These are phyloP conservation scores for Osedax frankpressi DNA, from an alignment of 2,888 invertebrate species.

Conservation along the genomic window DNA sequence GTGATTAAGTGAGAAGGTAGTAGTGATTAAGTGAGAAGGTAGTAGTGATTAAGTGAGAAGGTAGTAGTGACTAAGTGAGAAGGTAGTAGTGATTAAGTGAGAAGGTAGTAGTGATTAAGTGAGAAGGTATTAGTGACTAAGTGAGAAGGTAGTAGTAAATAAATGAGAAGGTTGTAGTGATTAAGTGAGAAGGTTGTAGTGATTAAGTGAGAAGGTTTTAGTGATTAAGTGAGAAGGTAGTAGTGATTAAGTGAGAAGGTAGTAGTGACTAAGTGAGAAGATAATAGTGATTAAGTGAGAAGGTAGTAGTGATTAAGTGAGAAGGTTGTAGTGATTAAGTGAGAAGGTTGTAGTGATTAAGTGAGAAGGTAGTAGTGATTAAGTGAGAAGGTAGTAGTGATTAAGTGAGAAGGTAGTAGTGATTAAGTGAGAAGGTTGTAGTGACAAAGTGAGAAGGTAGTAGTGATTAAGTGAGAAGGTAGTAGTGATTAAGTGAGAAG, in stretches of 20 bases:
- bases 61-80: neutral
- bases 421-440: neutral
- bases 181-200: neutral
- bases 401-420: too few relatives aligned
- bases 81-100: neutral
- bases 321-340: neutral
- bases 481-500: neutral
- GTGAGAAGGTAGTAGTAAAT: neutral
- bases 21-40: neutral
- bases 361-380: neutral
- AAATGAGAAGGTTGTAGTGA: neutral
- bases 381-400: too few relatives aligned
- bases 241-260: conserved; percentile 27
- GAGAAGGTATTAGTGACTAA: too few relatives aligned
- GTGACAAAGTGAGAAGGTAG: neutral
- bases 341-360: neutral
- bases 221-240: neutral
- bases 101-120: neutral
- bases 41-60: neutral
- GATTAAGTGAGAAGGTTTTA: neutral
- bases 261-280: too few relatives aligned
- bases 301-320: neutral
- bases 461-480: neutral
- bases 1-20: too few relatives aligned
- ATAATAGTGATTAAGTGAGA: neutral